A percentile compares a stretch with the other conserved stretches of the same genome.
Evolutionary conservation across 2,888 invertebrate species (phyloP).

Genomic region (Caenorhabditis sinica): DNA sequence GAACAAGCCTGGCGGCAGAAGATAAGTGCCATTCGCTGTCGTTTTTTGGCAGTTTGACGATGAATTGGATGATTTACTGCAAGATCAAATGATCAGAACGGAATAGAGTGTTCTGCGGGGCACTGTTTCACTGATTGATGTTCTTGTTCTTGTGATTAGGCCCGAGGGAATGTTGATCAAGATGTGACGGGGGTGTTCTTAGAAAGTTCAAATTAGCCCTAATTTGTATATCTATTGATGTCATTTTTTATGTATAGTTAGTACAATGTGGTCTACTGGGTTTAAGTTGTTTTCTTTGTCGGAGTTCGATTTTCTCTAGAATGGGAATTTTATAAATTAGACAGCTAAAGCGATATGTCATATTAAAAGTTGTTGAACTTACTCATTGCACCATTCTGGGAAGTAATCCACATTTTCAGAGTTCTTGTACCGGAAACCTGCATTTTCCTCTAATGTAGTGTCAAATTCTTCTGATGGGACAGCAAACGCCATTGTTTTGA

Average conservation of each 20-base stretch:
- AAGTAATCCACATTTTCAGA: constrained; percentile 74
- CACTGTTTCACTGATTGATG: constrained; percentile 40
- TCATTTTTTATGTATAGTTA: too few relatives aligned
- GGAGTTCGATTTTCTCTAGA: too few relatives aligned
- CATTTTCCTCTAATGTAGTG: constrained; percentile 72
- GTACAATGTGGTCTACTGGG: too few relatives aligned
- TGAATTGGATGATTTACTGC: constrained; percentile 15
- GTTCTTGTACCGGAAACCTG: constrained; percentile 78
- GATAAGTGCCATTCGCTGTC: constrained; percentile 53
- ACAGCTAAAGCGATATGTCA: neutral
- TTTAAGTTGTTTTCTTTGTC: neutral
- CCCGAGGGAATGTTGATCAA: neutral
- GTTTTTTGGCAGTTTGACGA: constrained; percentile 59
- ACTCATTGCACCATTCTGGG: constrained; percentile 75
- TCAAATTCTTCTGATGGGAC: constrained; percentile 70
- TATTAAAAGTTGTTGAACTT: constrained; percentile 12
- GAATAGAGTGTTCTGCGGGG: constrained; percentile 21
- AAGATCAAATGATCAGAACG: constrained; percentile 29
- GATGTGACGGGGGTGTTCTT: constrained; percentile 3
- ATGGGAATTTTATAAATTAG: too few relatives aligned
- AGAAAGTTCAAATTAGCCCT: constrained; percentile 1
- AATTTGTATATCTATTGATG: neutral
- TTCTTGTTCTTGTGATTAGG: constrained; percentile 11
- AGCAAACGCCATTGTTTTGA: constrained; percentile 64
- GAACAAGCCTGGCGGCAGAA: constrained; percentile 72